Conservation (phyloP, 2,888 invertebrate species). For the Volucella zonaria region DNA sequence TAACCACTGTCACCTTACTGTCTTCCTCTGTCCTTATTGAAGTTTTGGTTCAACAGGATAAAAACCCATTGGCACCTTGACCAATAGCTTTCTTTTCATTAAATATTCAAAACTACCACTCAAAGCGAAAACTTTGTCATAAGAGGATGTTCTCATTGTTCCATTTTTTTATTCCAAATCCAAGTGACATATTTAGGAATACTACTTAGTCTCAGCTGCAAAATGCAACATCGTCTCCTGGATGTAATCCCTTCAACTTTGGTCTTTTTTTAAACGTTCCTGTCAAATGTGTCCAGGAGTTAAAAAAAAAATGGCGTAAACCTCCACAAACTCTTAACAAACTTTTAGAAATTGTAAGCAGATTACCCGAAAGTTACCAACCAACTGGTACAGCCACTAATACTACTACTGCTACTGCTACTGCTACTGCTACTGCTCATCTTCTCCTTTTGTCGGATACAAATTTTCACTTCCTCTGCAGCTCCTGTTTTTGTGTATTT, state of each 20-base stretch:
- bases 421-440: slow-evolving; percentile 5
- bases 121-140: too few species aligned
- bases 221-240: slow-evolving; percentile 44
- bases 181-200: not conserved
- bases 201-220: slow-evolving; percentile 29
- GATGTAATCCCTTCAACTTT: slow-evolving; percentile 52
- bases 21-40: too few species aligned
- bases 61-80: too few species aligned
- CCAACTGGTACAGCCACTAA: slow-evolving; percentile 17
- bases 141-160: too few species aligned
- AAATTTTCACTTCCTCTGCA: slow-evolving; percentile 25
- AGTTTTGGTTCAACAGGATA: too few species aligned
- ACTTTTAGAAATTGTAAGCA: slow-evolving; percentile 25
- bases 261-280: slow-evolving; percentile 12
- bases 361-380: slow-evolving; percentile 51
- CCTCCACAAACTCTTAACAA: slow-evolving; percentile 18
- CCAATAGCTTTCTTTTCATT: too few species aligned
- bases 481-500: not conserved
- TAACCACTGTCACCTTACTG: too few species aligned
- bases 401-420: too few species aligned
- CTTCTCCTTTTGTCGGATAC: slow-evolving; percentile 15
- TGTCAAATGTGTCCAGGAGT: not conserved
- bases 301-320: not conserved
- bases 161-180: not conserved
- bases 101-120: too few species aligned